Conservation (phyloP, 1,140 invertebrate genomes). For the Hycleus phaleratus region DNA sequence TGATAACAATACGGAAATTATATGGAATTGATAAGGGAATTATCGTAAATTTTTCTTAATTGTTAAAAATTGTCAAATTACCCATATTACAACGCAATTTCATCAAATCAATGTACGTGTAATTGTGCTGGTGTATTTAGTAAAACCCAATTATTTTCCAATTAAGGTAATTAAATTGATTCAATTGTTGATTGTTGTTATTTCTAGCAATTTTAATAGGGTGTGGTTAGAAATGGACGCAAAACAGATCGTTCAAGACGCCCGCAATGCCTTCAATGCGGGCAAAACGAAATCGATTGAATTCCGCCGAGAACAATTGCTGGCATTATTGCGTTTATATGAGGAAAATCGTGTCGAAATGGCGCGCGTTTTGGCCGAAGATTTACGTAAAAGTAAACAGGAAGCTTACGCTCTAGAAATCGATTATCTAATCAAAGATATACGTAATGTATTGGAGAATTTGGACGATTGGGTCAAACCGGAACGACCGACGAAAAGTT, state of each 20-base stretch:
- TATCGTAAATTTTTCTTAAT: no score
- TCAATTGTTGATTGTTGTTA: no score
- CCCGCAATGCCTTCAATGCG: constrained; percentile 47
- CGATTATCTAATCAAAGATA: constrained; percentile 58
- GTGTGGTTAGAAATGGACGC: not conserved
- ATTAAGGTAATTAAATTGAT: no score
- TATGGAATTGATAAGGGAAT: no score
- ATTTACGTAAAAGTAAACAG: constrained; percentile 69
- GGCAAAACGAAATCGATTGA: constrained; percentile 65
- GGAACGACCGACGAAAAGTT: constrained; percentile 32
- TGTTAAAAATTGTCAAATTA: no score
- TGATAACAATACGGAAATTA: no score
- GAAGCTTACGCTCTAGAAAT: constrained; percentile 61
- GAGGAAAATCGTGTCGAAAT: constrained; percentile 71
- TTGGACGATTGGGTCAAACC: constrained; percentile 59
- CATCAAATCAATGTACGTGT: no score
- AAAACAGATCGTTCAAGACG: constrained; percentile 18
- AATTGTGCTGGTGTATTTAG: no score
- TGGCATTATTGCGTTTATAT: constrained; percentile 63
- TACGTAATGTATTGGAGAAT: constrained; percentile 52
- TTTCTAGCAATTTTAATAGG: not conserved
- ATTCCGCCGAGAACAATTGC: constrained; percentile 74
- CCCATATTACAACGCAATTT: no score
- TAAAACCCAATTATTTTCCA: no score
- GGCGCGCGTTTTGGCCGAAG: constrained; percentile 63